Evolutionary conservation across 2,888 invertebrate genomes (phyloP).

Genomic region (Leptogaster cylindrica): DNA sequence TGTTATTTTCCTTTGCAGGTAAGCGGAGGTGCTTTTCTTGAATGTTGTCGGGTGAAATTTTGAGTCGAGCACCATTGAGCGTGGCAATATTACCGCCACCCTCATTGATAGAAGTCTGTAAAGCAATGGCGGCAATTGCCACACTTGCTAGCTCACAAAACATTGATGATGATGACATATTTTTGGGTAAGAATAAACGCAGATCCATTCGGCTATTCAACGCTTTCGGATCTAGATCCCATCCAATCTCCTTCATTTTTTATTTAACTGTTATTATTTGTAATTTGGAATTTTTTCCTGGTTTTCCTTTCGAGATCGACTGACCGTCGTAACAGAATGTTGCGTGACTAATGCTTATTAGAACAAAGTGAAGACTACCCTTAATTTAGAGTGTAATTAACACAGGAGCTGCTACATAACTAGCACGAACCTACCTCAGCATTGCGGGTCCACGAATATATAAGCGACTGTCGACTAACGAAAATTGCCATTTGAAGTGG

Average conservation of each 20-base stretch:
- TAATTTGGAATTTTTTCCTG: too few species aligned
- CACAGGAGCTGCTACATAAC: slow-evolving; percentile 4
- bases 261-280: slow-evolving; percentile 20
- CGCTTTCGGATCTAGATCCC: slow-evolving; percentile 11
- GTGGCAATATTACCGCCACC: slow-evolving; percentile 51
- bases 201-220: not conserved
- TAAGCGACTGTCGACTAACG: not conserved
- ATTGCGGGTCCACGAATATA: too few species aligned
- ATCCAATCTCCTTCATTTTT: slow-evolving; percentile 14
- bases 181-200: slow-evolving; percentile 48
- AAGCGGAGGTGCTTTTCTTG: slow-evolving; percentile 49
- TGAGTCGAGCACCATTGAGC: slow-evolving; percentile 51
- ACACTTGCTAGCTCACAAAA: slow-evolving; percentile 50
- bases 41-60: slow-evolving; percentile 52
- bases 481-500: too few species aligned
- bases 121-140: slow-evolving; percentile 51
- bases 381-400: slow-evolving; percentile 18
- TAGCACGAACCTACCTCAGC: not conserved
- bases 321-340: slow-evolving; percentile 13
- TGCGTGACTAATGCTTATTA: slow-evolving; percentile 41
- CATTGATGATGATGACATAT: slow-evolving; percentile 52
- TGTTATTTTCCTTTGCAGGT: slow-evolving; percentile 47
- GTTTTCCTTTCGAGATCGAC: too few species aligned
- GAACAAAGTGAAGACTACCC: slow-evolving; percentile 12
- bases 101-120: slow-evolving; percentile 50